A percentile compares a stretch with the other conserved stretches of the same genome.
phyloP scores from a whole-genome alignment of 2,888 invertebrate genomes.

The Ceraclea dissimilis region DNA sequence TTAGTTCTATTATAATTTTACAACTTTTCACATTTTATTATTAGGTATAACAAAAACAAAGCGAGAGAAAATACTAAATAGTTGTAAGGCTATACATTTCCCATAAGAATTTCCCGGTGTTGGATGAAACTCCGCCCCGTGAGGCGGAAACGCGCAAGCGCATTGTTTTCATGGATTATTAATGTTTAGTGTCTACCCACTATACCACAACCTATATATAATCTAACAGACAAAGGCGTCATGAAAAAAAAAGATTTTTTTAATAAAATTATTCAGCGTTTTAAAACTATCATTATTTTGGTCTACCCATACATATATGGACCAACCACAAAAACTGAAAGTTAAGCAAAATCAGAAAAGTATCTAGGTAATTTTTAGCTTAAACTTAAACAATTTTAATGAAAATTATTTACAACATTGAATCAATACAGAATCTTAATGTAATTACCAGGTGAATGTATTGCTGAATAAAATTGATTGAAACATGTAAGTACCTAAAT shows the following conservation, averaged over 20 bases:
- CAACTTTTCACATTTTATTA: neutral
- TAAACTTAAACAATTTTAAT: no score
- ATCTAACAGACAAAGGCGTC: constrained; percentile 1
- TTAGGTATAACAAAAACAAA: neutral
- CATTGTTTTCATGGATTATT: neutral
- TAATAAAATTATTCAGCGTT: no score
- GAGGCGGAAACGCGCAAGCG: constrained; percentile 16
- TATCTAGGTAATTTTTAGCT: no score
- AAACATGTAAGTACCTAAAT: no score
- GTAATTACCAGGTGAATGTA: no score
- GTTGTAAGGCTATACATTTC: neutral
- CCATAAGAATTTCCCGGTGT: neutral
- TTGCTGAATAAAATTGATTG: no score
- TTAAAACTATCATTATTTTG: no score
- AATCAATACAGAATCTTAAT: no score
- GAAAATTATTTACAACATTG: no score
- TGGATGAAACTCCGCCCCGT: neutral
- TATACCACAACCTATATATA: neutral
- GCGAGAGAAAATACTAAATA: neutral
- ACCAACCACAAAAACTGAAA: no score
- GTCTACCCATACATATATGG: no score
- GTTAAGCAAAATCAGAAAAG: no score
- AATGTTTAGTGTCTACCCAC: neutral
- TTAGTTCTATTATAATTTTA: neutral
- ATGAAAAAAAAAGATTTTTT: neutral